These are phyloP conservation scores for Laodelphax striatellus DNA, from an alignment of 1,140 invertebrate genomes.

Conservation along the genomic window DNA sequence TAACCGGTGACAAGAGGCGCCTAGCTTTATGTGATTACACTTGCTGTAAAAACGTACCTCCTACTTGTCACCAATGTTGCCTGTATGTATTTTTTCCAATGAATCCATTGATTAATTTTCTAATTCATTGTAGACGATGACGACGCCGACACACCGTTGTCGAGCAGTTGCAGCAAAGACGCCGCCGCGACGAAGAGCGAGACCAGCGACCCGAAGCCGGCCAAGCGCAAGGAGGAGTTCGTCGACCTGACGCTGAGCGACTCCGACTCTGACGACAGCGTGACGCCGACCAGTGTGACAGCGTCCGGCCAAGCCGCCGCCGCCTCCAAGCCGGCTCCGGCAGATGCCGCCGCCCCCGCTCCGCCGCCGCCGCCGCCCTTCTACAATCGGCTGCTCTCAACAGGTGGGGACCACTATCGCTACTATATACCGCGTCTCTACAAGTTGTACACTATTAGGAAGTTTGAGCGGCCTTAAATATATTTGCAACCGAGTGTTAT, in stretches of 20 bases:
- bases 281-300: not conserved
- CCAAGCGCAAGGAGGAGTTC: constrained; percentile 24
- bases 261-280: constrained; percentile 20
- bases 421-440: too few species aligned
- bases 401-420: too few species aligned
- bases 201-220: not conserved
- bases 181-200: not conserved
- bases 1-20: too few species aligned
- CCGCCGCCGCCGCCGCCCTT: not conserved
- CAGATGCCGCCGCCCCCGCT: not conserved
- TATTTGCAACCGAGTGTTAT: too few species aligned
- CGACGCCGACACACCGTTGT: not conserved
- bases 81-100: not conserved
- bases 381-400: not conserved
- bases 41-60: too few species aligned
- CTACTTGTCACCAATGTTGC: not conserved
- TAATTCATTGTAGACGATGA: not conserved
- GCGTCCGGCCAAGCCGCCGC: constrained; percentile 5
- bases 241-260: constrained; percentile 28
- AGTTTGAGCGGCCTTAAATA: too few species aligned
- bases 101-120: not conserved
- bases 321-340: not conserved
- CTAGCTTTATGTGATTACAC: too few species aligned
- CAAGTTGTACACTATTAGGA: too few species aligned
- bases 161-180: not conserved